phyloP scores from a whole-genome alignment of 2,888 invertebrate species.

The Pachymerium ferrugineum region DNA sequence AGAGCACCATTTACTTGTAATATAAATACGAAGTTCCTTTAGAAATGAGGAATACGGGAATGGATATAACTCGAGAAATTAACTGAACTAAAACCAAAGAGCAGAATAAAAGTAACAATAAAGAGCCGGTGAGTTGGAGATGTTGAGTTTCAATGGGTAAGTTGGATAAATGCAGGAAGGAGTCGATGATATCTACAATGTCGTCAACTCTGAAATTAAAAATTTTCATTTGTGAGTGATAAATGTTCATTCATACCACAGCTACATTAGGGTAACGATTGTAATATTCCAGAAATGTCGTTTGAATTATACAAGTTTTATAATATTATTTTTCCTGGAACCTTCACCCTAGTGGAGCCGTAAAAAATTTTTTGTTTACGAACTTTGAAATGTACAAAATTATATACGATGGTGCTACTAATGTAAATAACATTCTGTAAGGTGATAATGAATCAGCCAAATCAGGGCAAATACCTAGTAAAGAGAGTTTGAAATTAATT shows the following conservation, averaged over 20 bases:
- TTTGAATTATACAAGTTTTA: too few relatives aligned
- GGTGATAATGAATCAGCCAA: background rate
- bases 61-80: background rate
- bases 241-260: background rate
- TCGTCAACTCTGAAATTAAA: background rate
- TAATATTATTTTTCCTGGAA: too few relatives aligned
- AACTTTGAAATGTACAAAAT: background rate
- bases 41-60: background rate
- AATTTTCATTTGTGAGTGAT: background rate
- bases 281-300: too few relatives aligned
- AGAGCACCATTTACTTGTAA: too few relatives aligned
- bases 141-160: background rate
- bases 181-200: background rate
- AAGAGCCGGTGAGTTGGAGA: background rate
- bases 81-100: background rate
- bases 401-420: background rate
- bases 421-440: background rate
- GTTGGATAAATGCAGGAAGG: background rate
- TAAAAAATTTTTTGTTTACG: background rate
- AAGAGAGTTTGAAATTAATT: too few relatives aligned
- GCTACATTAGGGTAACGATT: too few relatives aligned
- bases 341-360: background rate
- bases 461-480: background rate
- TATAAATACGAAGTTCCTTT: background rate
- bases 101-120: background rate